phyloP scores from a whole-genome alignment of 2,113 vertebrate genomes.

The Romanogobio albipinnatus region DNA sequence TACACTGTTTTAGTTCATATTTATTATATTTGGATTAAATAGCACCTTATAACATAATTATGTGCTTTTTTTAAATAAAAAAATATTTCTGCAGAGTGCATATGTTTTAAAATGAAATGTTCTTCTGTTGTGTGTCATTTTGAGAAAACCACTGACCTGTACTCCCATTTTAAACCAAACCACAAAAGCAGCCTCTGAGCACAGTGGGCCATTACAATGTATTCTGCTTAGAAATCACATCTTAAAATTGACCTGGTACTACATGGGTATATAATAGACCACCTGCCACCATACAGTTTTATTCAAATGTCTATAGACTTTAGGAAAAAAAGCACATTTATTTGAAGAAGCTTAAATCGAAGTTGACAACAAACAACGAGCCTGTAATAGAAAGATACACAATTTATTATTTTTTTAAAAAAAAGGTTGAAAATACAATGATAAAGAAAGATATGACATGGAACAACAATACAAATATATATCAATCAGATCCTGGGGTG shows the following conservation, averaged over 20 bases:
- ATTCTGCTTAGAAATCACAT: background rate
- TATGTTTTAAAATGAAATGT: too few species aligned
- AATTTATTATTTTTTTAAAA: background rate
- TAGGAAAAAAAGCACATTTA: conserved; percentile 2
- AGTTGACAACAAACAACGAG: background rate
- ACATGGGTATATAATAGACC: background rate
- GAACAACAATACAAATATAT: background rate
- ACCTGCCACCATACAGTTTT: background rate
- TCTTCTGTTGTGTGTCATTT: background rate
- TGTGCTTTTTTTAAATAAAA: too few species aligned
- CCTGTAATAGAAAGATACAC: background rate
- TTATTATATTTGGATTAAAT: too few species aligned
- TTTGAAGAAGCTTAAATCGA: conserved; percentile 24
- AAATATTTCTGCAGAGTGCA: too few species aligned
- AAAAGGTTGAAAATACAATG: background rate
- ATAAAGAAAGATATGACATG: background rate
- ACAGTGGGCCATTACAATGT: background rate
- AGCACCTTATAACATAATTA: too few species aligned
- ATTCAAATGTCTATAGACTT: background rate
- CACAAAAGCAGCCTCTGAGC: conserved; percentile 9
- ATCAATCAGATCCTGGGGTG: background rate
- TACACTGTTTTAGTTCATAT: too few species aligned
- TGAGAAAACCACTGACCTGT: background rate
- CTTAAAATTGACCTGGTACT: background rate
- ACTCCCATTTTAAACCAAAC: background rate